Conservation (phyloP, 2,888 invertebrate species). For the Pantelozetes paolii region DNA sequence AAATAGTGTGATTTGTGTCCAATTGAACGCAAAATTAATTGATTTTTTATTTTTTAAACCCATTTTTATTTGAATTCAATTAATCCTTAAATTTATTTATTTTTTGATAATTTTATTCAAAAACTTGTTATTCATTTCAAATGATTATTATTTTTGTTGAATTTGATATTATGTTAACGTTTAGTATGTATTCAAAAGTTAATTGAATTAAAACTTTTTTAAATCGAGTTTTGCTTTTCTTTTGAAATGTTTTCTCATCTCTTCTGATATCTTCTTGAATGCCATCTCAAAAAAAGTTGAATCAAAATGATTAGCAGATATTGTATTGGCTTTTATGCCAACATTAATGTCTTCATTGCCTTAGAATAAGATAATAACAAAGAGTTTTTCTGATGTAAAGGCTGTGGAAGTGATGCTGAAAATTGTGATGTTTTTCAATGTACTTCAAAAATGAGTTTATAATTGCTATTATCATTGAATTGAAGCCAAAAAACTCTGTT, state of each 20-base stretch:
- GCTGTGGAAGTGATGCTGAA: not conserved
- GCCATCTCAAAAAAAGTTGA: not conserved
- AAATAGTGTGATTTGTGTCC: not conserved
- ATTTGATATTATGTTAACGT: too few relatives aligned
- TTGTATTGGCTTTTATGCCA: not conserved
- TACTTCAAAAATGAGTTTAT: slow-evolving; percentile 24
- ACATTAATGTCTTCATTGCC: slow-evolving; percentile 25
- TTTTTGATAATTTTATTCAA: too few relatives aligned
- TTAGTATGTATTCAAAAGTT: too few relatives aligned
- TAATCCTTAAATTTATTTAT: too few relatives aligned
- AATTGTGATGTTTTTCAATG: too few relatives aligned
- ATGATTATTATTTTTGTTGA: too few relatives aligned
- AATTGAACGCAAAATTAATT: not conserved
- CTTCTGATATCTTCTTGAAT: not conserved
- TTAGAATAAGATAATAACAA: not conserved
- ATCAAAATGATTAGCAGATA: not conserved
- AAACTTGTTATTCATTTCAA: too few relatives aligned
- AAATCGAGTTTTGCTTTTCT: not conserved
- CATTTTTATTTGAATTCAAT: too few relatives aligned
- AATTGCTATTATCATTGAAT: slow-evolving; percentile 24
- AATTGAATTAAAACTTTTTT: not conserved
- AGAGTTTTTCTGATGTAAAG: not conserved
- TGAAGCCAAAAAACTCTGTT: slow-evolving; percentile 25
- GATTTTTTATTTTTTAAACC: too few relatives aligned
- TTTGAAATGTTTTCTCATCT: not conserved